A percentile compares a stretch with the other conserved stretches of the same genome.
Evolutionary conservation across 2,888 invertebrate genomes (phyloP).

Genomic region (Scelioninae gen. 2): DNA sequence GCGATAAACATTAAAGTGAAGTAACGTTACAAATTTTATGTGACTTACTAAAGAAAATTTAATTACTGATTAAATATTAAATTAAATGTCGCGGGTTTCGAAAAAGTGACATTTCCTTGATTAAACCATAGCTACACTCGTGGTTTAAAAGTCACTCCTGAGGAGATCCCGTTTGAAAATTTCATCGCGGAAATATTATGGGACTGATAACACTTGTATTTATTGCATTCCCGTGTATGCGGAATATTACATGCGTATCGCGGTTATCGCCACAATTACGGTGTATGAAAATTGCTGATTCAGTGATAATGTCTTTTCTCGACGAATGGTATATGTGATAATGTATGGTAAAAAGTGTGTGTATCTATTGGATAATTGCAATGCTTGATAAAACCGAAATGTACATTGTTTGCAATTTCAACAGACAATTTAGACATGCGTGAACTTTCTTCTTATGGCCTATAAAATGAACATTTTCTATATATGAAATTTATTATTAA

Average conservation of each 20-base stretch:
- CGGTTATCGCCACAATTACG: slow-evolving; percentile 52
- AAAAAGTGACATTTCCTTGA: not conserved
- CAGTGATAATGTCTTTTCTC: slow-evolving; percentile 50
- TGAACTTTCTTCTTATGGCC: not conserved
- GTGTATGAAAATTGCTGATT: slow-evolving; percentile 53
- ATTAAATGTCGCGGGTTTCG: not conserved
- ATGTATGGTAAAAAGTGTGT: slow-evolving; percentile 30
- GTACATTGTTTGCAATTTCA: too few species aligned
- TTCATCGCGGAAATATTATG: slow-evolving; percentile 45
- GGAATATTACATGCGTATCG: slow-evolving; percentile 41
- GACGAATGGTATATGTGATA: slow-evolving; percentile 49
- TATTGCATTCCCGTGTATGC: slow-evolving; percentile 42
- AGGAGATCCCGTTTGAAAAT: slow-evolving; percentile 38
- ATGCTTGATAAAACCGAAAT: slow-evolving; percentile 13
- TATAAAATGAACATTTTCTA: too few species aligned
- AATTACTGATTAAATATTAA: not conserved
- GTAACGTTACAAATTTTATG: slow-evolving; percentile 32
- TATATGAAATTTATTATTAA: too few species aligned
- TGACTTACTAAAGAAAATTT: slow-evolving; percentile 29
- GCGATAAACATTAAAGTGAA: slow-evolving; percentile 21
- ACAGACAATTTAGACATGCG: too few species aligned
- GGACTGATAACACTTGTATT: slow-evolving; percentile 52
- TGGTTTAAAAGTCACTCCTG: slow-evolving; percentile 7
- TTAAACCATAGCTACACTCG: slow-evolving; percentile 18
- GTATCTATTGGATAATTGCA: slow-evolving; percentile 24